Evolutionary conservation across 2,888 invertebrate genomes (phyloP), one percentile per base, ranked within the genome.

Genomic region (Acleris laterana): DNA sequence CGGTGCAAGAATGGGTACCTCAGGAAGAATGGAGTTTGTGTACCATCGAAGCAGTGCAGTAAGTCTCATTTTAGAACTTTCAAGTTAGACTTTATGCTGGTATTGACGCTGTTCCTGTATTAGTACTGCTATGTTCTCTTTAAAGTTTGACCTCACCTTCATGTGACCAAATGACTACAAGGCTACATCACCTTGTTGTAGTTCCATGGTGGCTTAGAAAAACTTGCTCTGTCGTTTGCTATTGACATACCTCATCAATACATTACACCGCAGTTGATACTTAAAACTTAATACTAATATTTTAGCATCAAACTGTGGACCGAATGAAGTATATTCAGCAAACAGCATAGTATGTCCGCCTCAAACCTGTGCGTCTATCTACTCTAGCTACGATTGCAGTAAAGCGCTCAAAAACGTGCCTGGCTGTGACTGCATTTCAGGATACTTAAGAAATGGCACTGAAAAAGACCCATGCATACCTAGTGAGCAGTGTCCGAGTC

Each of bases 381-480:
- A 63, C 51, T 19, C 66, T 9, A 4, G 13, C 19, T 70, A 69
- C 20, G 11, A 28, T 20, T 70, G 70, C 19, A 19, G 2, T 0
- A 19, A 28, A 3, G 48, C 32, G 5, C 0, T 16, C 17, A 42
- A 44, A 11, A 46, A 62, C 17, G 50, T 49, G 17, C 66, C 66
- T 0, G 70, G 70, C 13, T 70, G 70, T 28, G 56, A 70, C 51
- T 70, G 70, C n/a, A 63, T 61, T 7, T 53, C 56, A 11, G 70
- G 19, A 11, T 70, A 70, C 44, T 28, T 66, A 28, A 70, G 70
- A 20, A 70, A 70, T 25, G 70, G 68, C 1, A 70, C 70, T 2
- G 63, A 13, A 13, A 58, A 60, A 11, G 68, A 68, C 22, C 58
- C 32, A 1, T 70, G 70, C 55, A 70, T 70, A 52, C 70, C 61